phyloP scores from a whole-genome alignment of 2,113 vertebrate species.

The Deroptyus accipitrinus region DNA sequence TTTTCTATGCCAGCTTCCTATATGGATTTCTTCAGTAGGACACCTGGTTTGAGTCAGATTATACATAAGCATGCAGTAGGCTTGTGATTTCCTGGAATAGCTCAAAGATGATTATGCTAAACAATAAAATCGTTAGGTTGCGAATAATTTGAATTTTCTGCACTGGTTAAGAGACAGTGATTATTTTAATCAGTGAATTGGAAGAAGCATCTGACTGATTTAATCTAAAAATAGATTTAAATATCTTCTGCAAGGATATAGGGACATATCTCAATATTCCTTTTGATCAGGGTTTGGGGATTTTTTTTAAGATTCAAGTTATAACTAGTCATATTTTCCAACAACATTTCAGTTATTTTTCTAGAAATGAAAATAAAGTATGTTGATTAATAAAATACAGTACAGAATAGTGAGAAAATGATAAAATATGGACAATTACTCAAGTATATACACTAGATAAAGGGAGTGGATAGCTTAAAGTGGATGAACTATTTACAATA shows the following conservation, averaged over 20 bases:
- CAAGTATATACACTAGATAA: background rate
- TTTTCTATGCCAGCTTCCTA: background rate
- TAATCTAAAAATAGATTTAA: constrained; percentile 27
- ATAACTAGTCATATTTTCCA: background rate
- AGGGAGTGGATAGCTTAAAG: background rate
- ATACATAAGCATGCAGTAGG: background rate
- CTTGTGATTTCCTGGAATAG: background rate
- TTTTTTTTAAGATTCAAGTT: background rate
- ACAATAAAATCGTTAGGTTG: constrained; percentile 27
- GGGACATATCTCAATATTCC: background rate
- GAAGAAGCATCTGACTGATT: constrained; percentile 11
- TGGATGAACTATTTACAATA: background rate
- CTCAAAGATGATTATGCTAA: constrained; percentile 4
- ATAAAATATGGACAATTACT: background rate
- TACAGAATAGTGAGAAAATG: background rate
- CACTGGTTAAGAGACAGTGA: constrained; percentile 5
- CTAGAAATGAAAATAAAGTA: background rate
- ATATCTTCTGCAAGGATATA: background rate
- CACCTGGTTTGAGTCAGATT: background rate
- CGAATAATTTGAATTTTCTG: constrained; percentile 23
- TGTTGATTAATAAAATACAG: background rate
- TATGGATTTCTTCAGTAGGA: background rate
- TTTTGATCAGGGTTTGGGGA: background rate
- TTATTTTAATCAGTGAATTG: constrained; percentile 35
- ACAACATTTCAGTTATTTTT: background rate